Evolutionary conservation across 2,797 vertebrate genomes (phyloP).

Genomic region (Euphonia xanthogaster): DNA sequence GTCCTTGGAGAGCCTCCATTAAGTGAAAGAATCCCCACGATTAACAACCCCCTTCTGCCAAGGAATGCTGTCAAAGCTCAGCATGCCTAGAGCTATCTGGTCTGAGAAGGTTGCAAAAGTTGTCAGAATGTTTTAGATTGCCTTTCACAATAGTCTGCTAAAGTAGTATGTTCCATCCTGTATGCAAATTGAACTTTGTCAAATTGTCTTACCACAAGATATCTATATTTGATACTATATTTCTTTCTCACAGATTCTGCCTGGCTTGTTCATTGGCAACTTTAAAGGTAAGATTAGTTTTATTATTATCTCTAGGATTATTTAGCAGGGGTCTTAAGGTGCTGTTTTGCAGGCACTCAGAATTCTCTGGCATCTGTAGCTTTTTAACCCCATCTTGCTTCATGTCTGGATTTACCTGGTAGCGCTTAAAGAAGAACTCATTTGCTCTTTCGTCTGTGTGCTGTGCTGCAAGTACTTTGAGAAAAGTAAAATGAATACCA

Average conservation of each 20-base stretch:
- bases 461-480: not conserved
- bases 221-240: conserved; percentile 68
- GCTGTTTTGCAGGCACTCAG: not conserved
- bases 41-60: not conserved
- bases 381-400: not conserved
- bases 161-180: conserved; percentile 65
- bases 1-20: not conserved
- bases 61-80: not conserved
- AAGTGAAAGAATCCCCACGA: not conserved
- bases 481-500: not conserved
- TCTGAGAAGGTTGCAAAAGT: not conserved
- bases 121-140: not conserved
- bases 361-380: not conserved
- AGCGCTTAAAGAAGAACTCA: not conserved
- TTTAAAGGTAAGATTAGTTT: conserved; percentile 86
- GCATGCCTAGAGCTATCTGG: not conserved
- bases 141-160: conserved; percentile 4
- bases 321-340: not conserved
- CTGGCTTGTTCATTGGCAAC: conserved; percentile 93
- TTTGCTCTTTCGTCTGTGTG: not conserved
- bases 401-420: not conserved
- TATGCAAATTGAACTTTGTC: conserved; percentile 52
- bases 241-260: conserved; percentile 85
- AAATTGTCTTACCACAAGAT: conserved; percentile 44
- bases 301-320: not conserved